Evolutionary conservation across 2,888 invertebrate genomes (phyloP).

Genomic region (Lumbricus terrestris): DNA sequence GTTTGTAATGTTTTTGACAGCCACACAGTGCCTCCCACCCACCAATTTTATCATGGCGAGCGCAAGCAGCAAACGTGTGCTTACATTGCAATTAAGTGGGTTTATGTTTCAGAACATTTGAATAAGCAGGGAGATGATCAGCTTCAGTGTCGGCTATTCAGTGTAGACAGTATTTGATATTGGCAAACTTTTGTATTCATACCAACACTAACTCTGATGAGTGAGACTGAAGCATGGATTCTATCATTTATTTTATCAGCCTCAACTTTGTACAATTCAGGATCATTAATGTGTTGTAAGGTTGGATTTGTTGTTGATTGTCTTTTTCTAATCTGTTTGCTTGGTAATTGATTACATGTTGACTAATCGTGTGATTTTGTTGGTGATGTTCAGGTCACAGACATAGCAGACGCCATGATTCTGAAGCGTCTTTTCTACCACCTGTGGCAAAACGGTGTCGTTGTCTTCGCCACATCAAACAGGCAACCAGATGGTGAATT

Average conservation of each 20-base stretch:
- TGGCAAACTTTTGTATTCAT: no score
- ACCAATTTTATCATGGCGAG: no score
- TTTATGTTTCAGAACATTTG: no score
- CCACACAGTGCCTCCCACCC: no score
- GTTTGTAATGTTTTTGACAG: background rate
- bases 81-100: no score
- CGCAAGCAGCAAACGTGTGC: no score
- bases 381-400: conserved; percentile 73
- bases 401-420: conserved; percentile 99
- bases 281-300: background rate
- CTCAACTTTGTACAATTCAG: background rate
- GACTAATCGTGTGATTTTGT: background rate
- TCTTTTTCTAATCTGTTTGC: background rate
- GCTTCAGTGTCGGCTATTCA: no score
- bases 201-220: no score
- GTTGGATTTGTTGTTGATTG: background rate
- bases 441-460: conserved; percentile 84
- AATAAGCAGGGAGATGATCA: no score
- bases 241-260: background rate
- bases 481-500: conserved; percentile 78
- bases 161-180: no score
- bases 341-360: background rate
- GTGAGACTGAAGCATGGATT: background rate
- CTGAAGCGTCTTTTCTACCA: conserved; percentile 90
- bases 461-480: conserved; percentile 94